Evolutionary conservation across 2,888 invertebrate species (phyloP), one percentile per base, ranked within the genome.

Genomic region (Hemithea aestivaria): DNA sequence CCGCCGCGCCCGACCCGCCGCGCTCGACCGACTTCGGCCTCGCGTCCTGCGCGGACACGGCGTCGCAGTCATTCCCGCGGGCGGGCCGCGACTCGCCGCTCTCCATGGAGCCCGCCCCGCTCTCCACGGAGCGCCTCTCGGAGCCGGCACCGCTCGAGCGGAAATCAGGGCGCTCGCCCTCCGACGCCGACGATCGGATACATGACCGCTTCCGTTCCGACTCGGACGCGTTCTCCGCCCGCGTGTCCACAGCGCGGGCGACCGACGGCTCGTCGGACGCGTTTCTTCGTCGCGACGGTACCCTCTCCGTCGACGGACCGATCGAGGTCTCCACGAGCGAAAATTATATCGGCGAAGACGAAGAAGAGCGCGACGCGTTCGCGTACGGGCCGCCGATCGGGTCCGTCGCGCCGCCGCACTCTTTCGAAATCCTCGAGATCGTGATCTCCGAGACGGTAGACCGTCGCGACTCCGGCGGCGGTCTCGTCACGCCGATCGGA

Each of bases 381-480:
- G 62, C 72, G 2, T 68, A 62, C 46, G 66, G 66, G 35, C 58
- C 46, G 35, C 66, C 66, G 7, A 53, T 72, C 27, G 27, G 16
- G 2, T 45, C 58, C 2, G 64, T 67, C n/a, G 57, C 22, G n/a
- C 11, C 27, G 6, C 23, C 68, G 1, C 66, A 74, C 2, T 47
- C 71, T 1, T 82, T 70, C 48, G 87, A 87, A 45, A 53, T 83
- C 22, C 62, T 88, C 12, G 87, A 88, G 53, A 74, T 88, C 6
- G 76, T 80, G 1, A 83, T 87, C 2, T 84, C 88, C 1, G 87
- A 87, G 59, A 77, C 81, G 48, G 6, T 52, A 62, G 1, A 45
- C 35, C 31, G 16, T 40, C 41, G 42, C 20, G 52, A 43, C 11
- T 31, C 34, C 3, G 38, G 37, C 10, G 61, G 48, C 45, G 46